A percentile compares a stretch with the other conserved stretches of the same genome.
phyloP scores from a whole-genome alignment of 2,888 invertebrate species.

The Apocheima hispidaria region DNA sequence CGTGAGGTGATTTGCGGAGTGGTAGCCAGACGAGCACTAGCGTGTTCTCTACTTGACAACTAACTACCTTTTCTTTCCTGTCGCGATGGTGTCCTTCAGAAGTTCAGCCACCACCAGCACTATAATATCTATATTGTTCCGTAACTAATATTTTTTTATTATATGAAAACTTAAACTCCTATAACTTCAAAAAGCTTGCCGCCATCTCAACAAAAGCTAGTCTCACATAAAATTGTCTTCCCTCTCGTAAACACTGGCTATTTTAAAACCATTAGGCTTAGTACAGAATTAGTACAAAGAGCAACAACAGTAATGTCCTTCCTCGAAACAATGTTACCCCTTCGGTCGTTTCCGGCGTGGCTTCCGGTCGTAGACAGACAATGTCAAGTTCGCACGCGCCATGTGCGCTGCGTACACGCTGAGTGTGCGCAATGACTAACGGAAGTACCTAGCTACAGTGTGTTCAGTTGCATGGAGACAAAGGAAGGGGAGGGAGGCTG shows the following conservation, averaged over 20 bases:
- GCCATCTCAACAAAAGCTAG: slow-evolving; percentile 1
- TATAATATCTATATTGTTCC: neutral
- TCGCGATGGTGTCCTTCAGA: neutral
- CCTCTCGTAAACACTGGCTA: slow-evolving; percentile 44
- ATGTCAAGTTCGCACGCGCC: slow-evolving; percentile 77
- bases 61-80: no score
- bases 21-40: neutral
- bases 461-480: neutral
- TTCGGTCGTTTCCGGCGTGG: slow-evolving; percentile 67
- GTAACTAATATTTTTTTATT: no score
- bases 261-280: slow-evolving; percentile 50
- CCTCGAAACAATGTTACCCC: slow-evolving; percentile 78
- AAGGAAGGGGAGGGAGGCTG: neutral
- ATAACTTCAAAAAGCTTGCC: slow-evolving; percentile 21
- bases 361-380: slow-evolving; percentile 70
- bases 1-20: neutral
- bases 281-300: slow-evolving; percentile 54
- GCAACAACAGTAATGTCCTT: slow-evolving; percentile 58
- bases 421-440: slow-evolving; percentile 36
- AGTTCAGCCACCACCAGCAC: neutral
- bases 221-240: slow-evolving; percentile 34
- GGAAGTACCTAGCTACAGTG: slow-evolving; percentile 33
- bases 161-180: neutral
- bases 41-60: no score
- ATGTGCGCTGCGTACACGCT: slow-evolving; percentile 36